Percentiles rank a stretch among this genome's conserved stretches.
phyloP scores from a whole-genome alignment of 2,888 invertebrate species.

The Caenorhabditis sinica region DNA sequence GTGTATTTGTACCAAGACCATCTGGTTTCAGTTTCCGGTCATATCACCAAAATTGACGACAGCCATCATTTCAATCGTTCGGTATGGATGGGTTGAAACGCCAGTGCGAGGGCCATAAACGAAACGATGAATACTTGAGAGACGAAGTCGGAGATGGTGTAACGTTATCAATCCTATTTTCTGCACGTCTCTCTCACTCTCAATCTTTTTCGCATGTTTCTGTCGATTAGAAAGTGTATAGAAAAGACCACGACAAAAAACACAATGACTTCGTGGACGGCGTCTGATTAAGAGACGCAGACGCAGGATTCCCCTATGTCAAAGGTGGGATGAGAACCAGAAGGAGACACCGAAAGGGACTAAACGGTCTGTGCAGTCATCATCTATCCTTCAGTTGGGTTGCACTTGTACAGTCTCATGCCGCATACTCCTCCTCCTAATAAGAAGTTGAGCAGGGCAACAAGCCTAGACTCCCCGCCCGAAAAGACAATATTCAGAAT shows the following conservation, averaged over 20 bases:
- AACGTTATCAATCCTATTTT: conserved; percentile 59
- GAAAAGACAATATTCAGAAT: conserved; percentile 77
- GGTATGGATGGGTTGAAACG: conserved; percentile 52
- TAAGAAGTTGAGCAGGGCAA: conserved; percentile 61
- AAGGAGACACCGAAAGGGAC: conserved; percentile 41
- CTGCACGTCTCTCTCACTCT: conserved; percentile 23
- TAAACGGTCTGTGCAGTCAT: conserved; percentile 49
- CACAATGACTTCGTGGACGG: conserved; percentile 50
- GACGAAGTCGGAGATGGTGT: conserved; percentile 40
- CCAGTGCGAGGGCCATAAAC: conserved; percentile 43
- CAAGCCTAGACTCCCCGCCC: conserved; percentile 75
- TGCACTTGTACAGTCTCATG: conserved; percentile 31
- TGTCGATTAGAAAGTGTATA: conserved; percentile 43
- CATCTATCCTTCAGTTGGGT: conserved; percentile 6
- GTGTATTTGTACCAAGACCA: neutral
- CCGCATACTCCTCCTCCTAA: conserved; percentile 53
- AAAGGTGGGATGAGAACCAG: conserved; percentile 65
- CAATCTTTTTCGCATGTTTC: neutral
- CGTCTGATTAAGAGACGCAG: conserved; percentile 42
- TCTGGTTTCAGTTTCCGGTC: conserved; percentile 20
- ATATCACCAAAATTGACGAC: conserved; percentile 10
- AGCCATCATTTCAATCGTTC: conserved; percentile 22
- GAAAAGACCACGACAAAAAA: conserved; percentile 30
- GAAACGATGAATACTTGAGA: conserved; percentile 35
- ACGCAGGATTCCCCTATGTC: conserved; percentile 42